phyloP scores from a whole-genome alignment of 2,113 vertebrate genomes.

The Elgaria multicarinata region DNA sequence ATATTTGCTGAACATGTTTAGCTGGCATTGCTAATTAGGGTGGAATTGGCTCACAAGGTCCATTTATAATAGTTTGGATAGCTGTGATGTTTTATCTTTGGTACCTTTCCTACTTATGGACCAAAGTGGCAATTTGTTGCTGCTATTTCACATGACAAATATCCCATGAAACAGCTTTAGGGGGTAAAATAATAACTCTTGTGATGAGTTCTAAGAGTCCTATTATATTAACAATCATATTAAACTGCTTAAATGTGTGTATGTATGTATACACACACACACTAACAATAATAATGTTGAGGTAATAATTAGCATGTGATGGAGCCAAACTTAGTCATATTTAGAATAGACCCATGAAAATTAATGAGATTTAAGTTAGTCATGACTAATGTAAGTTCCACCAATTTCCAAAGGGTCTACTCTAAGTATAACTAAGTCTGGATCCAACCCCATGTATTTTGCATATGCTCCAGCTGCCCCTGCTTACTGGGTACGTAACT shows the following conservation, averaged over 20 bases:
- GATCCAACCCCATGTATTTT: background rate
- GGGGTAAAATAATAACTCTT: background rate
- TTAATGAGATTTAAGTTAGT: too few species aligned
- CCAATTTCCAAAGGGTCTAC: too few species aligned
- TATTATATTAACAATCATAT: background rate
- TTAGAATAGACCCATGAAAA: background rate
- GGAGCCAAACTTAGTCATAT: background rate
- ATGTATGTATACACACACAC: too few species aligned
- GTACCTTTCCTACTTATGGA: rapidly evolving
- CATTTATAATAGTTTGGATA: background rate
- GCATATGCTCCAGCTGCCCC: background rate
- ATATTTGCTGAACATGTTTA: conserved; percentile 25
- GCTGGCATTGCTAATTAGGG: background rate
- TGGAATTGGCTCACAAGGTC: background rate
- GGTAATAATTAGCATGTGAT: background rate
- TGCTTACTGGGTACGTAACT: background rate
- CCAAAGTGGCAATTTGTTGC: background rate
- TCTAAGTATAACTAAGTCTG: background rate
- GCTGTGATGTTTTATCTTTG: background rate
- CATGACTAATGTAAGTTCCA: too few species aligned
- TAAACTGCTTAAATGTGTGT: too few species aligned
- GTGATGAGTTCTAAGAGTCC: background rate
- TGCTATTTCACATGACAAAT: background rate
- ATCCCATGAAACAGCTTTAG: background rate
- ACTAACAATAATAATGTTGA: too few species aligned